These are phyloP conservation scores for Aeoliscus strigatus DNA, from an alignment of 2,797 vertebrate species.

Conservation along the genomic window DNA sequence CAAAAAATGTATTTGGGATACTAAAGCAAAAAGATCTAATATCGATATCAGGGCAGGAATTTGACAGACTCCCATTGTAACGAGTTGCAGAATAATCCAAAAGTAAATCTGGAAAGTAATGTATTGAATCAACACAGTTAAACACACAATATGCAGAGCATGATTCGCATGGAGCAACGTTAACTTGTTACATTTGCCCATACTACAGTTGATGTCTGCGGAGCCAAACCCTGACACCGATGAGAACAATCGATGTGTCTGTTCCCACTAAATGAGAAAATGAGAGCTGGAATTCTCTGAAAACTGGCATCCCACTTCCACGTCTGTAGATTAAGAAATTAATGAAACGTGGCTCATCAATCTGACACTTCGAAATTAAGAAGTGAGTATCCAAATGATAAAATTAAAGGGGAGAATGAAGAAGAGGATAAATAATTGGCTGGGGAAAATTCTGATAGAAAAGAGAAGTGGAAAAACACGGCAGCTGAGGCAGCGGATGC, in stretches of 20 bases:
- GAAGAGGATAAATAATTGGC: conserved; percentile 53
- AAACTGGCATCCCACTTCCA: conserved; percentile 54
- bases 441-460: conserved; percentile 42
- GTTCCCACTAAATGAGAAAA: conserved; percentile 50
- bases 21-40: conserved; percentile 58
- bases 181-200: too few species aligned
- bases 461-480: conserved; percentile 46
- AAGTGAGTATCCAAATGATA: conserved; percentile 50
- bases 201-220: conserved; percentile 11
- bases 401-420: conserved; percentile 55
- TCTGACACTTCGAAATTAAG: conserved; percentile 62
- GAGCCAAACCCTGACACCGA: conserved; percentile 22
- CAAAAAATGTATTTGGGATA: conserved; percentile 59
- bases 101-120: too few species aligned
- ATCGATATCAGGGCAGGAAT: conserved; percentile 54
- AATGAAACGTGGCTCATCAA: conserved; percentile 53
- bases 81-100: conserved; percentile 49
- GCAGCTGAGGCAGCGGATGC: conserved; percentile 49
- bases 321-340: conserved; percentile 55
- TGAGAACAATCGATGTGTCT: conserved; percentile 26
- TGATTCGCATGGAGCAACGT: too few species aligned
- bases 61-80: conserved; percentile 50
- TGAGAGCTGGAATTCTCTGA: conserved; percentile 54
- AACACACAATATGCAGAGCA: too few species aligned
- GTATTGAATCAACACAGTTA: too few species aligned